A percentile compares a stretch with the other conserved stretches of the same genome.
These are phyloP conservation scores for Pterophyllum scalare DNA, from an alignment of 2,113 vertebrate species.

Conservation along the genomic window DNA sequence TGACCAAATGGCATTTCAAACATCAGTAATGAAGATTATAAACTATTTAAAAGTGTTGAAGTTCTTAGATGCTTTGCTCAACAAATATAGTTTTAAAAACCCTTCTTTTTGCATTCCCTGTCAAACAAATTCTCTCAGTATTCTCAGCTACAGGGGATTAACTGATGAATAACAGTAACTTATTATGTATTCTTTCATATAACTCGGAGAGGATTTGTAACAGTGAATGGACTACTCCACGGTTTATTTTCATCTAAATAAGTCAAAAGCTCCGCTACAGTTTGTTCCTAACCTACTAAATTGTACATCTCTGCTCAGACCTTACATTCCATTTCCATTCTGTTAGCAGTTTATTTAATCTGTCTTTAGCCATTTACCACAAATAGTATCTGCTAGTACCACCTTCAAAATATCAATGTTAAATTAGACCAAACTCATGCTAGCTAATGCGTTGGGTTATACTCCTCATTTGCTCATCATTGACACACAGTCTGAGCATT, in stretches of 20 bases:
- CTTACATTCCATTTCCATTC: neutral
- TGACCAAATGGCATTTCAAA: neutral
- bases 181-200: neutral
- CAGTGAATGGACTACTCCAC: neutral
- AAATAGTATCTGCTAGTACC: neutral
- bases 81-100: neutral
- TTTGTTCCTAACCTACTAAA: neutral
- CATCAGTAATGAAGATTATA: neutral
- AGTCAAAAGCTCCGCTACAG: neutral
- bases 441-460: conserved; percentile 22
- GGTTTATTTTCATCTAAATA: neutral
- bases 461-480: conserved; percentile 33
- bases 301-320: neutral
- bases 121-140: neutral
- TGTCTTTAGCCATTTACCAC: neutral
- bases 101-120: no score
- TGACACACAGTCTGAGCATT: conserved; percentile 30
- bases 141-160: neutral
- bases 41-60: neutral
- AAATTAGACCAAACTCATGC: conserved; percentile 29
- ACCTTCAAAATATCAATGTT: conserved; percentile 12
- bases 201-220: neutral
- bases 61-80: neutral
- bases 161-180: neutral
- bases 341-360: neutral